Conservation (phyloP, 2,888 invertebrate genomes). For the Spodoptera exigua region DNA sequence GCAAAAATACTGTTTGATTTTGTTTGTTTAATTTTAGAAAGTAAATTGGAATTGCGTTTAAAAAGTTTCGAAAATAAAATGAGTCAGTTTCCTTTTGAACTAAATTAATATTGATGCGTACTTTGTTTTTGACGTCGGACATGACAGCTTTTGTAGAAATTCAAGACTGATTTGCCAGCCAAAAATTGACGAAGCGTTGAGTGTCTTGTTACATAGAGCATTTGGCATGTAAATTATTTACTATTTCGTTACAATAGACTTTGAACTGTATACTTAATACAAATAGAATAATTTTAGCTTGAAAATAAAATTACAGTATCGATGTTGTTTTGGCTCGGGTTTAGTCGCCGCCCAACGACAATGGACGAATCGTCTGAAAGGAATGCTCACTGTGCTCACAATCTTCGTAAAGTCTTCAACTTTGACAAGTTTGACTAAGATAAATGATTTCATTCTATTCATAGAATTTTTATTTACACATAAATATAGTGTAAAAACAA, state of each 20-base stretch:
- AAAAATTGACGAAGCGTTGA: slow-evolving; percentile 46
- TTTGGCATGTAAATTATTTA: slow-evolving; percentile 47
- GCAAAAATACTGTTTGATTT: too few relatives aligned
- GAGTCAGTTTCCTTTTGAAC: slow-evolving; percentile 27
- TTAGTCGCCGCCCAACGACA: slow-evolving; percentile 49
- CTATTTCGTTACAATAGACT: slow-evolving; percentile 36
- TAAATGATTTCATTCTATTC: slow-evolving; percentile 33
- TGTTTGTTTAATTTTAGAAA: too few relatives aligned
- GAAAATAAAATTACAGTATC: slow-evolving; percentile 56
- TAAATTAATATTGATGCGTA: slow-evolving; percentile 30
- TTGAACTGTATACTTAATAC: slow-evolving; percentile 40
- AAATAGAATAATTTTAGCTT: slow-evolving; percentile 52
- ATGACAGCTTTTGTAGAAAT: slow-evolving; percentile 39
- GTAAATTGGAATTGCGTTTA: too few relatives aligned
- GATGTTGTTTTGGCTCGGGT: slow-evolving; percentile 39
- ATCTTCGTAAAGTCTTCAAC: slow-evolving; percentile 27
- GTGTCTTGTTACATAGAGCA: slow-evolving; percentile 45
- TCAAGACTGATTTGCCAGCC: slow-evolving; percentile 40
- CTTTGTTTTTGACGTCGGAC: slow-evolving; percentile 35
- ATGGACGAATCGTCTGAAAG: slow-evolving; percentile 37
- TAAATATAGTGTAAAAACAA: too few relatives aligned
- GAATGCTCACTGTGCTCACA: slow-evolving; percentile 46
- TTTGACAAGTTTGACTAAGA: slow-evolving; percentile 40
- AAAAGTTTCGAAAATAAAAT: not conserved
- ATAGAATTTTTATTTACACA: slow-evolving; percentile 1